Evolutionary conservation across 2,797 vertebrate genomes (phyloP).

Genomic region (Coranthus polyacanthus): DNA sequence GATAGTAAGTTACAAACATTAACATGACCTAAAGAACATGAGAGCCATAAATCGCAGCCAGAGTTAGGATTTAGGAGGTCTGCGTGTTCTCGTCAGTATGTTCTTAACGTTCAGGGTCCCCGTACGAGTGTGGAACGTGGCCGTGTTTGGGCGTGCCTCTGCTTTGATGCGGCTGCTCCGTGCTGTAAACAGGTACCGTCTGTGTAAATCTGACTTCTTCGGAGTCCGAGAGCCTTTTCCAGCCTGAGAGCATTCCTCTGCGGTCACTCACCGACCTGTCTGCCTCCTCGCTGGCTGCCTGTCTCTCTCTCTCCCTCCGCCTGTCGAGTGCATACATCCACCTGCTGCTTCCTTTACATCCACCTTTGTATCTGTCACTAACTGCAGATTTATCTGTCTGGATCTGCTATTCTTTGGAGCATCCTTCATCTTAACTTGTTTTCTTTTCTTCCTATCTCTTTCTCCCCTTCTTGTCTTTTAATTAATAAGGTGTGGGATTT

Average conservation of each 20-base stretch:
- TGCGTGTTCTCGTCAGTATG: constrained; percentile 37
- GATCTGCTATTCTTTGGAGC: constrained; percentile 15
- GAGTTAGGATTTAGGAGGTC: constrained; percentile 44
- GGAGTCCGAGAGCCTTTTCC: constrained; percentile 42
- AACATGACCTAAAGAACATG: constrained; percentile 1
- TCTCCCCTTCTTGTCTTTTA: background rate
- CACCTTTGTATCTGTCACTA: constrained; percentile 10
- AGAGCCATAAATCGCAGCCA: constrained; percentile 4
- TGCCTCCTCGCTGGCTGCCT: constrained; percentile 28
- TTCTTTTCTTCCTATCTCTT: constrained; percentile 16
- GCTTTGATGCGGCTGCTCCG: constrained; percentile 29
- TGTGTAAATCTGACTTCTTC: constrained; percentile 38
- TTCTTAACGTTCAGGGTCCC: constrained; percentile 20
- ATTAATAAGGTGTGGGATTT: constrained; percentile 26
- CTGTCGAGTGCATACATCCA: constrained; percentile 17
- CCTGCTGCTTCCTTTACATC: constrained; percentile 24
- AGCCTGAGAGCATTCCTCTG: constrained; percentile 72
- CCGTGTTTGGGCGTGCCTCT: constrained; percentile 29
- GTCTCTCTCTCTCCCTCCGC: too few species aligned
- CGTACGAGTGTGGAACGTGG: background rate
- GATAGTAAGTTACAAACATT: constrained; percentile 7
- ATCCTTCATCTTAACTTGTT: constrained; percentile 16
- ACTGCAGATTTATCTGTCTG: constrained; percentile 38
- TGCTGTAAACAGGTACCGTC: constrained; percentile 71
- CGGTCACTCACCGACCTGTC: constrained; percentile 66